A percentile compares a stretch with the other conserved stretches of the same genome.
Evolutionary conservation across 2,113 vertebrate species (phyloP).

Genomic region (Eleginops maclovinus): DNA sequence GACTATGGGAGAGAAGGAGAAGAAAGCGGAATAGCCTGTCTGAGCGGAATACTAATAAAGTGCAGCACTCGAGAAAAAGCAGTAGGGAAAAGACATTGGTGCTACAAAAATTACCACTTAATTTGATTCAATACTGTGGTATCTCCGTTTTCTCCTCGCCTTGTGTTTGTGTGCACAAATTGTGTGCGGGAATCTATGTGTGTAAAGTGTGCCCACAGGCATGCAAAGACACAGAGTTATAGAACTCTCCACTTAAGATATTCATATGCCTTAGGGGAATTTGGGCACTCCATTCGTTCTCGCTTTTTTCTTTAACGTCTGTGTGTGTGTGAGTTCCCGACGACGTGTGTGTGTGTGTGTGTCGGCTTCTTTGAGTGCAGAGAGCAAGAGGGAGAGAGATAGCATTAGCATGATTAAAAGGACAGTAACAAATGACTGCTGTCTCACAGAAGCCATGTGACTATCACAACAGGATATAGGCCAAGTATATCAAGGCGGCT

Average conservation of each 20-base stretch:
- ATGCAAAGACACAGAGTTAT: slow-evolving; percentile 50
- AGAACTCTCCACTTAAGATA: slow-evolving; percentile 64
- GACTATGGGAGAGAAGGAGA: slow-evolving; percentile 37
- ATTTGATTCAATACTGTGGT: slow-evolving; percentile 74
- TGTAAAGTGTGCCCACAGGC: slow-evolving; percentile 50
- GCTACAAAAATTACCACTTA: slow-evolving; percentile 77
- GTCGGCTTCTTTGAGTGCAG: slow-evolving; percentile 8
- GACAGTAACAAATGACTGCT: slow-evolving; percentile 81
- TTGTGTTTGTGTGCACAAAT: neutral
- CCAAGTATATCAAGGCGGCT: slow-evolving; percentile 48
- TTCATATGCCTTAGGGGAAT: slow-evolving; percentile 64
- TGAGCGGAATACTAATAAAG: slow-evolving; percentile 79
- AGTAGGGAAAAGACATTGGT: slow-evolving; percentile 55
- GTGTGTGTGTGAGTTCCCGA: neutral
- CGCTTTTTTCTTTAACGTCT: slow-evolving; percentile 51
- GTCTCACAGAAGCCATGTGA: slow-evolving; percentile 76
- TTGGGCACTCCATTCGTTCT: slow-evolving; percentile 50
- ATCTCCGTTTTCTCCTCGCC: slow-evolving; percentile 59
- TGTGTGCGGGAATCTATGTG: slow-evolving; percentile 20
- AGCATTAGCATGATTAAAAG: slow-evolving; percentile 84
- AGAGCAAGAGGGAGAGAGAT: slow-evolving; percentile 19
- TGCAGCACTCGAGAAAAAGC: slow-evolving; percentile 54
- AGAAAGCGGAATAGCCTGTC: slow-evolving; percentile 60
- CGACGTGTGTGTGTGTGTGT: neutral
- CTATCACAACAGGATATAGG: slow-evolving; percentile 70